These are phyloP conservation scores for Chorisops tibialis DNA, from an alignment of 2,888 invertebrate species.

Conservation along the genomic window DNA sequence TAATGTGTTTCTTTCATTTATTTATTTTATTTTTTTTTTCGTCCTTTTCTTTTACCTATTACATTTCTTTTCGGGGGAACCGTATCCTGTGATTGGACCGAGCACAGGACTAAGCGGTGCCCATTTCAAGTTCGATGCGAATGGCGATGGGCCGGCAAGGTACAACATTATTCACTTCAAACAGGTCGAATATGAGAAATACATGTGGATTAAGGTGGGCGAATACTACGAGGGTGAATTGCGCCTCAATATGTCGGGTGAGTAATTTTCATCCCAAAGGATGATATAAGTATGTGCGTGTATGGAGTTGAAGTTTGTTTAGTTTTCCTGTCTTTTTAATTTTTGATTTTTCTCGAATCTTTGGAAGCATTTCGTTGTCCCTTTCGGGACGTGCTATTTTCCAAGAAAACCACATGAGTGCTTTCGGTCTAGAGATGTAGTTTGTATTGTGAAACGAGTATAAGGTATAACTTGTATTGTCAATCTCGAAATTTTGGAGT, in stretches of 20 bases:
- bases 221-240: slow-evolving; percentile 81
- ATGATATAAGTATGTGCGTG: neutral
- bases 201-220: slow-evolving; percentile 83
- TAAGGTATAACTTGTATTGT: too few relatives aligned
- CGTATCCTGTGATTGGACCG: slow-evolving; percentile 16
- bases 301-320: neutral
- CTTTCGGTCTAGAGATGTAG: too few relatives aligned
- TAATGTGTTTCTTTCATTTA: slow-evolving; percentile 1
- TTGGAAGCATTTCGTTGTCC: too few relatives aligned
- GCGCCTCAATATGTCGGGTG: slow-evolving; percentile 74
- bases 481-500: neutral
- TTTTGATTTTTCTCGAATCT: too few relatives aligned
- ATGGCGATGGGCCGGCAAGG: slow-evolving; percentile 90
- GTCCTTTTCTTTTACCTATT: neutral
- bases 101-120: slow-evolving; percentile 81
- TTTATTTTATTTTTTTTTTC: neutral
- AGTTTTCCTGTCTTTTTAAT: too few relatives aligned
- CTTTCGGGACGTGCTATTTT: too few relatives aligned
- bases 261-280: slow-evolving; percentile 39
- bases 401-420: too few relatives aligned
- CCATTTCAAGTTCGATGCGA: slow-evolving; percentile 82
- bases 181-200: slow-evolving; percentile 68
- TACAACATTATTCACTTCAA: slow-evolving; percentile 97
- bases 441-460: too few relatives aligned
- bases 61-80: neutral